Evolutionary conservation across 2,797 vertebrate species (phyloP).

Genomic region (Sebastolobus alascanus): DNA sequence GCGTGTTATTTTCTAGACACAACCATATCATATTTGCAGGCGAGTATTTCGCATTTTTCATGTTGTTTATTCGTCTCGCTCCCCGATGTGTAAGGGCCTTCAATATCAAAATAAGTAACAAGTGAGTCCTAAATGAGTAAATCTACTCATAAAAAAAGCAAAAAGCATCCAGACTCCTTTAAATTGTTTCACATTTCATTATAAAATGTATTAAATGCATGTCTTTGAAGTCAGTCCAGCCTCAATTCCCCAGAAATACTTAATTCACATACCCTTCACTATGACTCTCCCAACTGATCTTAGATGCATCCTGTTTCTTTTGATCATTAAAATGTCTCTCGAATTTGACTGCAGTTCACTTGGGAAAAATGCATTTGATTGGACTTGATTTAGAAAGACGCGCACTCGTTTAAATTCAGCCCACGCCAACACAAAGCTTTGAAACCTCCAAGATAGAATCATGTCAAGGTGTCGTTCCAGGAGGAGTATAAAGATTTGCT

Average conservation of each 20-base stretch:
- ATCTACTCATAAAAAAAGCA: neutral
- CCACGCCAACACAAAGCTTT: neutral
- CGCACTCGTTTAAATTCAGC: conserved; percentile 17
- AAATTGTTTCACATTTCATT: neutral
- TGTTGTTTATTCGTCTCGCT: too few species aligned
- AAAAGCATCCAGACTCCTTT: neutral
- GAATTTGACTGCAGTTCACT: neutral
- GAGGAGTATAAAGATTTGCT: conserved; percentile 2
- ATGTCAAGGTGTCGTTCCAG: neutral
- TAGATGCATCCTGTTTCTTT: neutral
- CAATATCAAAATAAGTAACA: neutral
- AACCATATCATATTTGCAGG: too few species aligned
- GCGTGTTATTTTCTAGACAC: too few species aligned
- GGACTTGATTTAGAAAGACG: neutral
- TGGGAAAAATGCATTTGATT: conserved; percentile 9
- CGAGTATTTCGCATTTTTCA: too few species aligned
- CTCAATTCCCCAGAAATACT: conserved; percentile 3
- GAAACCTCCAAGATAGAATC: conserved; percentile 17
- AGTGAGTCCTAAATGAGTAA: neutral
- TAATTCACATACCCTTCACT: neutral
- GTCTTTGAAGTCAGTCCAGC: neutral
- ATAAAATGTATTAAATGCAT: neutral
- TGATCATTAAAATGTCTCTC: neutral
- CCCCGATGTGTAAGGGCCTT: too few species aligned
- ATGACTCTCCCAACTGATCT: neutral